Evolutionary conservation across 2,113 vertebrate species (phyloP).

Genomic region (Catharus fuscescens): DNA sequence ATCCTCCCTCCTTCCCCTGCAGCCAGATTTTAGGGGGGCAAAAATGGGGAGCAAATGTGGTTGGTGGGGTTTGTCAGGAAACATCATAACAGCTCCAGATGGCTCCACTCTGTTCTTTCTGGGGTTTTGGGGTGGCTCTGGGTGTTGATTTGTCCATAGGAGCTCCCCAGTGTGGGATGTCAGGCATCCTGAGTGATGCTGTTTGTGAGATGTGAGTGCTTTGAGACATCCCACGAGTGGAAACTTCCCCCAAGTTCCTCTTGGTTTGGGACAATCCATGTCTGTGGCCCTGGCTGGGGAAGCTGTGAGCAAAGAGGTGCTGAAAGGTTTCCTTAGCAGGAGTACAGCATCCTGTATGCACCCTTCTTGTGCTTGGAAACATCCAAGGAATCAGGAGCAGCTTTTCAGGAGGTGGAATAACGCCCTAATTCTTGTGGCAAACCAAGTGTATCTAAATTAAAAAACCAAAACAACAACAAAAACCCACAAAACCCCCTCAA

Average conservation of each 20-base stretch:
- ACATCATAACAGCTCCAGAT: neutral
- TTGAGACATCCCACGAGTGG: neutral
- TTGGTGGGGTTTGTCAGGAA: neutral
- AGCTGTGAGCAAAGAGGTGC: neutral
- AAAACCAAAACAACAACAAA: neutral
- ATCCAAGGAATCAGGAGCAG: neutral
- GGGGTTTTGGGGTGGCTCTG: neutral
- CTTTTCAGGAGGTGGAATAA: neutral
- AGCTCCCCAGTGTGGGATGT: neutral
- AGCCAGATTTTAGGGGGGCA: accelerated
- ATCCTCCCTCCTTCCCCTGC: neutral
- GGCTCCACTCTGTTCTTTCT: neutral
- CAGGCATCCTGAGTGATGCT: neutral
- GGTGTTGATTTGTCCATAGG: accelerated
- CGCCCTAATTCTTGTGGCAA: neutral
- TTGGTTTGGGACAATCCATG: accelerated
- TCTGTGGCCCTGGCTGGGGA: neutral
- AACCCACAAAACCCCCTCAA: neutral
- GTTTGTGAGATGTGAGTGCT: conserved; percentile 13
- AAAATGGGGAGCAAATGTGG: neutral
- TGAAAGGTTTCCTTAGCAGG: neutral
- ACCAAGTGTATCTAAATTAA: neutral
- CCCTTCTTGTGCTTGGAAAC: neutral
- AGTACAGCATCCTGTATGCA: neutral
- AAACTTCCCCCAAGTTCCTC: neutral